phyloP scores from a whole-genome alignment of 2,797 vertebrate species.

The Epinephelus awoara region DNA sequence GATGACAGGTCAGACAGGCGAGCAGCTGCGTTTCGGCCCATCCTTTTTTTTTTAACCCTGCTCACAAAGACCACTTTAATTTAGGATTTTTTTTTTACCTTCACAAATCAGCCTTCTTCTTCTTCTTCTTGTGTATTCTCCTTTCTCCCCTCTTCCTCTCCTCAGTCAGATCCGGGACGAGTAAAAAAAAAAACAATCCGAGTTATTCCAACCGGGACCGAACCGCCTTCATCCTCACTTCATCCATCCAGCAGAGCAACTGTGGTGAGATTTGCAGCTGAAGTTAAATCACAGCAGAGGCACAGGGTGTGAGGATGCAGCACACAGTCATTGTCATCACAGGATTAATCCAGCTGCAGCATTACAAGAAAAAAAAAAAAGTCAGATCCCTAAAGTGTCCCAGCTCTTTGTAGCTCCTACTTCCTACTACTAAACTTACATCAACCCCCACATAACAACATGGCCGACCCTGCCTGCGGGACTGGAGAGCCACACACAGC shows the following conservation, averaged over 20 bases:
- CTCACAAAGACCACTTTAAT: constrained; percentile 53
- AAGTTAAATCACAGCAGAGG: constrained; percentile 68
- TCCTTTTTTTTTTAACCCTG: constrained; percentile 55
- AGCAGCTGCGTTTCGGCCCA: constrained; percentile 69
- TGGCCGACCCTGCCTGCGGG: constrained; percentile 79
- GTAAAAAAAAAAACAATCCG: constrained; percentile 22
- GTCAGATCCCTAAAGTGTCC: constrained; percentile 62
- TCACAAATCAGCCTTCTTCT: constrained; percentile 53
- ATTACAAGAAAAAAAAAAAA: constrained; percentile 32
- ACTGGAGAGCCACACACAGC: constrained; percentile 71
- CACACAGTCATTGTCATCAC: constrained; percentile 44
- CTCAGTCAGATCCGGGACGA: constrained; percentile 34
- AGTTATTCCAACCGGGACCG: constrained; percentile 76
- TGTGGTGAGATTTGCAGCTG: constrained; percentile 25
- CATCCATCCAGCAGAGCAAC: constrained; percentile 68
- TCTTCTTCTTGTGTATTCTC: constrained; percentile 30
- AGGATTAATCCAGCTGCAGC: constrained; percentile 48
- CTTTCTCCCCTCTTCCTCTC: not conserved
- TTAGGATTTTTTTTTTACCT: constrained; percentile 66
- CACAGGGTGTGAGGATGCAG: constrained; percentile 26
- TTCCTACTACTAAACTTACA: constrained; percentile 82
- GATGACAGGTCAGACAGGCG: constrained; percentile 73
- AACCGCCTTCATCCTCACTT: constrained; percentile 71
- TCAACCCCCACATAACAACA: constrained; percentile 81
- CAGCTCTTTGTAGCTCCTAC: constrained; percentile 68